Base-by-base conservation (phyloP, 2,113 vertebrate genomes). In the Poeciliopsis turrubarensis region DNA sequence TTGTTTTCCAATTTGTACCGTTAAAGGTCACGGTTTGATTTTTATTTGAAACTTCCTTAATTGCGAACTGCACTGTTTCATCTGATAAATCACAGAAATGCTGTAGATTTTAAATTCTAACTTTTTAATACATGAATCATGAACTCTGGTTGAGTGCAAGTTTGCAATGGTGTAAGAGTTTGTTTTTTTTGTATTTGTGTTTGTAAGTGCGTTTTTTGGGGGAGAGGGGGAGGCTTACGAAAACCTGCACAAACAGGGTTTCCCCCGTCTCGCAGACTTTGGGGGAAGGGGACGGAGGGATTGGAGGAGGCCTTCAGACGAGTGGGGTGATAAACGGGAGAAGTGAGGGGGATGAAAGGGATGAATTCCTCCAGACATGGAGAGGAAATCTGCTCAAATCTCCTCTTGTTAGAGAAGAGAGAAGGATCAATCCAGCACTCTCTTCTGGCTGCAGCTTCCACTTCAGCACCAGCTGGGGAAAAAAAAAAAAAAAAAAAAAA, bases 331-430 rank as follows among this genome's bases (percentile, higher is more conserved):
- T 93, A 91, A 93, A 92, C 75, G 71, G 77, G 73, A 85, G 81
- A 84, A 81, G 89, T 82, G 77, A 73, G 70, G 70, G 64, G 89
- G 88, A 90, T 91, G 89, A 91, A 90, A 88, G 83, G 86, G 86
- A 91, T 90, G 86, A 87, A 68, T 80, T 92, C 76, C 86, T 85
- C 81, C 83, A 89, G 86, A 88, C 77, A 83, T 6, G 84, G 83
- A 87, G 80, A 44, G 76, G 79, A 89, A 93, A 92, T 90, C 91
- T 92, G 82, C 84, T 91, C 84, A 93, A 93, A 93, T 92, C 93
- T 94, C 70, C 79, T 37, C 90, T 92, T 89, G 90, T 92, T 93
- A 87, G 87, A 88, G 75, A 69, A 63, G 39, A 72, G 74, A 76
- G 81, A 75, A 47, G 88, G 90, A 91, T 92, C 89, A 89, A 67